phyloP scores from a whole-genome alignment of 2,113 vertebrate genomes.

The Gavialis gangeticus region DNA sequence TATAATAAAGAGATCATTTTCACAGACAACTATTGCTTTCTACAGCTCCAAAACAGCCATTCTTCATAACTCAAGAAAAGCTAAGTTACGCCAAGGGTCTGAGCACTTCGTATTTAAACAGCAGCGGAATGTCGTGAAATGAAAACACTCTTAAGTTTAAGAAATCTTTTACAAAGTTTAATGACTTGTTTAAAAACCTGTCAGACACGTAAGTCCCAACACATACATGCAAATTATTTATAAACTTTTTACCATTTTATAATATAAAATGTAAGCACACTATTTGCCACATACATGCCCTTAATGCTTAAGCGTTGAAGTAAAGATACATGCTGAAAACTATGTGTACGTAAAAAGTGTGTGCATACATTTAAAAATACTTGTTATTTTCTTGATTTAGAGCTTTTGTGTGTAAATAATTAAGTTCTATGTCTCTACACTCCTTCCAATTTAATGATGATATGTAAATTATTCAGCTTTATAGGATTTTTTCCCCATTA shows the following conservation, averaged over 20 bases:
- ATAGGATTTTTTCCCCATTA: neutral
- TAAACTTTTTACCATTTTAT: too few relatives aligned
- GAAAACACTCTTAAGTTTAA: neutral
- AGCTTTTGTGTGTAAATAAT: slow-evolving; percentile 33
- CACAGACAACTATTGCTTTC: neutral
- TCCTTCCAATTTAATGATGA: neutral
- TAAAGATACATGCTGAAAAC: neutral
- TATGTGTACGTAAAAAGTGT: neutral
- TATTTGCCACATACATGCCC: neutral
- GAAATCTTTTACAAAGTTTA: neutral
- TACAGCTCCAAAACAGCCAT: neutral
- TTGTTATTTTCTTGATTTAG: slow-evolving; percentile 10
- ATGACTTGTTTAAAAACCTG: neutral
- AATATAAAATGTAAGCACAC: too few relatives aligned
- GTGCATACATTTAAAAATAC: neutral
- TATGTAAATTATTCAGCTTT: slow-evolving; percentile 35
- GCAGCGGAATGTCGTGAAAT: neutral
- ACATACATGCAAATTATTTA: neutral
- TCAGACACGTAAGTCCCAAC: neutral
- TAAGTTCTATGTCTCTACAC: slow-evolving; percentile 13
- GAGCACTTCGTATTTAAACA: neutral
- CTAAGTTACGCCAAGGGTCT: neutral
- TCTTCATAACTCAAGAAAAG: neutral
- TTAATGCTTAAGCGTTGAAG: neutral
- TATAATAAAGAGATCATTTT: neutral